phyloP scores from a whole-genome alignment of 2,888 invertebrate species.

The Craniophora ligustri region DNA sequence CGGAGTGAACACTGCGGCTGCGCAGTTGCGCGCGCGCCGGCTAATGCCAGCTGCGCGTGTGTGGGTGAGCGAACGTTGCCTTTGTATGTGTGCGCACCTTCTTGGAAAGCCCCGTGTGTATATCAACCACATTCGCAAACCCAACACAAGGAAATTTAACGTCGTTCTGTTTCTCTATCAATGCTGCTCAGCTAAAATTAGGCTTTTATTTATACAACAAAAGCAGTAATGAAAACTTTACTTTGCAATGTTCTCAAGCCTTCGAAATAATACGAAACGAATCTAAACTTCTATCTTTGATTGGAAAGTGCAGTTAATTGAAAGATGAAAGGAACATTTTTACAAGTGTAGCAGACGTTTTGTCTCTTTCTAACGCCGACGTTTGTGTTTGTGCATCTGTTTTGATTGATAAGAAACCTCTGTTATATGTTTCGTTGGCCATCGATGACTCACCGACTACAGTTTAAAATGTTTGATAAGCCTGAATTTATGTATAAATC shows the following conservation, averaged over 20 bases:
- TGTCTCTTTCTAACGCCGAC: conserved; percentile 36
- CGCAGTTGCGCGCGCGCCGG: conserved; percentile 35
- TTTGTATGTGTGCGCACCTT: conserved; percentile 47
- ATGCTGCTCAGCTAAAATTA: background rate
- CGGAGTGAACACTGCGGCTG: conserved; percentile 41
- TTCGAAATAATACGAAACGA: background rate
- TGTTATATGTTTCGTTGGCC: conserved; percentile 1
- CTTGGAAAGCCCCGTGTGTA: conserved; percentile 61
- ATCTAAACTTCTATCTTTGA: background rate
- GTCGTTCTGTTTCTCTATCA: conserved; percentile 13
- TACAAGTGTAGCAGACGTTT: conserved; percentile 8
- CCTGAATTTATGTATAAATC: background rate
- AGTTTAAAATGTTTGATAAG: conserved; percentile 24
- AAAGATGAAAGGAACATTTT: conserved; percentile 11
- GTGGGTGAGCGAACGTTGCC: conserved; percentile 29
- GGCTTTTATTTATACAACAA: background rate
- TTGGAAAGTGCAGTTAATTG: conserved; percentile 7
- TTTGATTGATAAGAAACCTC: background rate
- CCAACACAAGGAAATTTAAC: conserved; percentile 47
- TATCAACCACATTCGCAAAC: conserved; percentile 18
- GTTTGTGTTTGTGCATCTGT: conserved; percentile 7
- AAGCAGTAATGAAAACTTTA: conserved; percentile 8
- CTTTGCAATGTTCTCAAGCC: background rate
- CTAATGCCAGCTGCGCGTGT: conserved; percentile 41
- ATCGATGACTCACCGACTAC: conserved; percentile 18